Base-by-base conservation (phyloP, 1,140 invertebrate genomes). In the Nasonia giraulti region DNA sequence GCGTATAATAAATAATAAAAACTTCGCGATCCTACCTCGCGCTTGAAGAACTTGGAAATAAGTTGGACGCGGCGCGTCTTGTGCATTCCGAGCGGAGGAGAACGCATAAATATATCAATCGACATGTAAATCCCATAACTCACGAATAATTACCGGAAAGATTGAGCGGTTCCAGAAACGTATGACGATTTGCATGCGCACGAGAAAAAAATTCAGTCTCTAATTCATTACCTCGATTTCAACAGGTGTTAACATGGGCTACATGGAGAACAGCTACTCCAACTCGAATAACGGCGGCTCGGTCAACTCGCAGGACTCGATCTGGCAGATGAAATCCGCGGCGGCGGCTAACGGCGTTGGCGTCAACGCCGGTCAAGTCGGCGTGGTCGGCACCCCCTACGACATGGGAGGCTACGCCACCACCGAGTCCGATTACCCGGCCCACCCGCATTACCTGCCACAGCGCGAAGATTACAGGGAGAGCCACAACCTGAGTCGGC, bases 221-320 rank as follows among this genome's bases (percentile, higher is more conserved):
- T 62, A 73, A 75, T 50, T 87, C 87, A 76, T 74, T 33, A 74
- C 69, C 55, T 86, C 79, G 7, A 12, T 31, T 31, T 6, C 68
- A 71, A 71, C 90, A 96, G 96, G 96, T 94, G 95, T 96, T 86
- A 97, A 97, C 91, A 97, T 97, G 95, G 96, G 96, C 77, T 97
- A 97, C 93, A 96, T 97, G 93, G 97, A 98, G 89, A 97, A 97
- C 92, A 97, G 97, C 91, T 98, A 98, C 92, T 97, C 97, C 69
- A 98, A 98, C 91, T 97, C 97, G 79, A 97, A 98, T 93, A 97
- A 98, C 92, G 97, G 97, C 33, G 97, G 97, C 78, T 98, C 97
- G 82, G 97, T 98, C 62, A 98, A 98, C 93, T 98, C 97, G 1
- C 97, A 98, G 91, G 97, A 98, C 91, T 98, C 97, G n/a, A 93